Conservation (phyloP, 1,140 invertebrate genomes). For the Diachasmimorpha longicaudata region DNA sequence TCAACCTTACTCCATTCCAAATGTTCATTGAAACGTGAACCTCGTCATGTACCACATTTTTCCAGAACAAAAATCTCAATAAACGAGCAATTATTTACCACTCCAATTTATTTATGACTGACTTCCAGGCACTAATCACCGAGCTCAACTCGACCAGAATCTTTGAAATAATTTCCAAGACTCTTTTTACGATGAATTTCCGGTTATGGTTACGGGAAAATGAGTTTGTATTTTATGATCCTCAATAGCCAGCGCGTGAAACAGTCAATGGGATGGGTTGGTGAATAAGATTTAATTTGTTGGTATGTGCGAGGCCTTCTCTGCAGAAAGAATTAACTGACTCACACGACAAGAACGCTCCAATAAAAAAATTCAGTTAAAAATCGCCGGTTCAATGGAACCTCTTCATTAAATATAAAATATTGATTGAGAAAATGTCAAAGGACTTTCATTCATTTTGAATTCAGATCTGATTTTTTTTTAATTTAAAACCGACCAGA, state of each 20-base stretch:
- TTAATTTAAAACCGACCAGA: too few relatives aligned
- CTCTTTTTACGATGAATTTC: not conserved
- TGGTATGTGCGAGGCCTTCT: not conserved
- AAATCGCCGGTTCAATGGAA: too few relatives aligned
- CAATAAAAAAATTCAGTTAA: too few relatives aligned
- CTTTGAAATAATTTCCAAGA: not conserved
- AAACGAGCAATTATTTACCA: not conserved
- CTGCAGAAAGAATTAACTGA: not conserved
- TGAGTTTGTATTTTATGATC: not conserved
- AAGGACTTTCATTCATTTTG: too few relatives aligned
- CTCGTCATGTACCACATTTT: not conserved
- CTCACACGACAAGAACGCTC: not conserved
- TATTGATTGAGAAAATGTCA: too few relatives aligned
- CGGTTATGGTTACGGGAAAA: not conserved
- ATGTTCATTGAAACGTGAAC: not conserved
- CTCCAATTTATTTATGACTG: not conserved
- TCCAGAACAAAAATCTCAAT: not conserved
- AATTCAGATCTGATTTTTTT: too few relatives aligned
- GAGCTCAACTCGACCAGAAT: not conserved
- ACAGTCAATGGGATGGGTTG: not conserved
- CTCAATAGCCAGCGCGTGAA: not conserved
- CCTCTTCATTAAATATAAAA: too few relatives aligned
- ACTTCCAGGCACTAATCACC: not conserved
- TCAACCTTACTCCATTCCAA: not conserved
- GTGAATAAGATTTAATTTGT: not conserved